Evolutionary conservation across 2,797 vertebrate species (phyloP).

Genomic region (Anisognathus igniventris): DNA sequence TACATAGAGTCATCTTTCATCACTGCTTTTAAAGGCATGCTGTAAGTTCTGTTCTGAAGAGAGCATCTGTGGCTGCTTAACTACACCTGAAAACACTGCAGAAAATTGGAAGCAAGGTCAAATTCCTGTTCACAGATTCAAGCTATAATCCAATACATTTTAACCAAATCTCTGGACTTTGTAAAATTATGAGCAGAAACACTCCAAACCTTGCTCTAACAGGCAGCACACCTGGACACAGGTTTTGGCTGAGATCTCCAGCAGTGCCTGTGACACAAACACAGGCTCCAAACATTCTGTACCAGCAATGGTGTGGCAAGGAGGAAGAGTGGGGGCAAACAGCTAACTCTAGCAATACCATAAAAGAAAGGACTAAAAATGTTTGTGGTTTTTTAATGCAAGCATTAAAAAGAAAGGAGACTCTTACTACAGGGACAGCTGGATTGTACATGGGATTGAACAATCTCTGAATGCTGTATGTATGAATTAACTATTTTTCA

Average conservation of each 20-base stretch:
- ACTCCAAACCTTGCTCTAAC: not conserved
- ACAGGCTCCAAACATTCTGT: not conserved
- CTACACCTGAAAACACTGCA: not conserved
- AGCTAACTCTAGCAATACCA: not conserved
- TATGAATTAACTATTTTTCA: not conserved
- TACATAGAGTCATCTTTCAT: not conserved
- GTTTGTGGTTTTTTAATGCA: not conserved
- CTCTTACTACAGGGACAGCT: not conserved
- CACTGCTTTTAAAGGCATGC: not conserved
- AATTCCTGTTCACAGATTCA: not conserved
- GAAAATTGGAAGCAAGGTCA: not conserved
- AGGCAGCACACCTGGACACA: not conserved
- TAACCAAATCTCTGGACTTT: not conserved
- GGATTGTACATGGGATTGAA: not conserved
- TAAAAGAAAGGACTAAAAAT: not conserved
- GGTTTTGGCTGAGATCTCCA: not conserved
- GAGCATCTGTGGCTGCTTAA: not conserved
- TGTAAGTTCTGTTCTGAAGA: not conserved
- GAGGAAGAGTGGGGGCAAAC: not conserved
- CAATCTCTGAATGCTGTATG: not conserved
- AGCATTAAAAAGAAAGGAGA: not conserved
- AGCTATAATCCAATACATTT: not conserved
- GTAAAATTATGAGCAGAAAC: not conserved
- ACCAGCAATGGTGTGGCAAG: not conserved
- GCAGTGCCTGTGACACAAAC: fast-evolving